phyloP scores from a whole-genome alignment of 2,888 invertebrate species.

The Pseudanteris insignis region DNA sequence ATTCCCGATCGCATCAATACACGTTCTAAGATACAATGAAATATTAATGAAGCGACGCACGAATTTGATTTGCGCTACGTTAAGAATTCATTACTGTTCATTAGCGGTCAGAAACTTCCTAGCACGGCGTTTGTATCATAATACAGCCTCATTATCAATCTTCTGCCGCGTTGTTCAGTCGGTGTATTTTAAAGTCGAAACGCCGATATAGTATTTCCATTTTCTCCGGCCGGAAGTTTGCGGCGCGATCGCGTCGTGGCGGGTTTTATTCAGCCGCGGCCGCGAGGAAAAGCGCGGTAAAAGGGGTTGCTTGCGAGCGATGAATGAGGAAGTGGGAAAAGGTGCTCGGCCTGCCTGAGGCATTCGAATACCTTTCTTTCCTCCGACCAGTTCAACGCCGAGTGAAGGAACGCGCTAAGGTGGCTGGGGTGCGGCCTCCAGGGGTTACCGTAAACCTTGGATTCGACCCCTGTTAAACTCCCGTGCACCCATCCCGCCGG shows the following conservation, averaged over 20 bases:
- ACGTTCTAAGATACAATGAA: too few species aligned
- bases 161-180: conserved; percentile 26
- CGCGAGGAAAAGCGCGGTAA: conserved; percentile 39
- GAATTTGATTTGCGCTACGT: too few species aligned
- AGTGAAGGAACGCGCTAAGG: conserved; percentile 40
- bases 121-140: too few species aligned
- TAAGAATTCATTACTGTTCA: too few species aligned
- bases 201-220: conserved; percentile 53
- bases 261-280: conserved; percentile 46
- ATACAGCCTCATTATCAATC: conserved; percentile 34
- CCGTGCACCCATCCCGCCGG: conserved; percentile 12
- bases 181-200: conserved; percentile 45
- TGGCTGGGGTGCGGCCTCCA: conserved; percentile 40
- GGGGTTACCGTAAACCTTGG: conserved; percentile 36
- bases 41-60: too few species aligned
- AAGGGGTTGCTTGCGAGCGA: conserved; percentile 46
- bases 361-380: conserved; percentile 52
- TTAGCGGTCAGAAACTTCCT: too few species aligned
- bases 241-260: conserved; percentile 24
- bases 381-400: conserved; percentile 34
- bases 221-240: conserved; percentile 32
- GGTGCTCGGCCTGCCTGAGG: conserved; percentile 48
- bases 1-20: too few species aligned
- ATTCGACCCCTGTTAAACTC: conserved; percentile 32
- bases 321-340: conserved; percentile 45